Evolutionary conservation across 2,797 vertebrate genomes (phyloP), one percentile per base, ranked within the genome.

Genomic region (Myotis daubentonii): DNA sequence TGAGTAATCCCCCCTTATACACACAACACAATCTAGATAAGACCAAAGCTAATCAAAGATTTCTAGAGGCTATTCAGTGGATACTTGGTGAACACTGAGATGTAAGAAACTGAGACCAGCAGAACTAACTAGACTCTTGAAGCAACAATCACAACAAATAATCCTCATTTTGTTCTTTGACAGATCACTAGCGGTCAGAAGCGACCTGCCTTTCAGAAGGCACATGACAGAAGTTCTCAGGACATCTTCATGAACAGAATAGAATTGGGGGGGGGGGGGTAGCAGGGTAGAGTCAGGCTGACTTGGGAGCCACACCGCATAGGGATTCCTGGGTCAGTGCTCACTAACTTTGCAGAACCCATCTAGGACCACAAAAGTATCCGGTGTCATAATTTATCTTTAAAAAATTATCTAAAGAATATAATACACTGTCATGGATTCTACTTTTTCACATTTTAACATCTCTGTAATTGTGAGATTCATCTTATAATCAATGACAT

Each of bases 71-170:
- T 60, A 74, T 11, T 75, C 28, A 75, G 28, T 23, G 62, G 28
- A 8, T 44, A 30, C 6, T 6, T 30, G 49, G 47, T 23, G 12
- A 94, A 71, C 38, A 79, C 57, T 7, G 78, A 57, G 47, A 92
- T 60, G 62, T 28, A 41, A 92, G 49, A 82, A 92, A 88, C 30
- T 23, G 62, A 25, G 66, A 81, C 28, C 36, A 57, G 19, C 30
- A 89, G 68, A 44, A 93, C 38, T 3, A 78, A 79, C 68, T 23
- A 28, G 51, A 80, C 55, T 94, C 80, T 53, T 87, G 47, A 76
- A 70, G 49, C 20, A 94, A 83, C n/a, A 33, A 66, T 38, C 38
- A n/a, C 4, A 16, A 68, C 25, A 70, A 86, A 53, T 10, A 47
- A 74, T n/a, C 10, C 9, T 85, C 28, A 47, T 33, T 81, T 38